Conservation (phyloP, 2,113 vertebrate genomes). For the Protomyctophum bolini region DNA sequence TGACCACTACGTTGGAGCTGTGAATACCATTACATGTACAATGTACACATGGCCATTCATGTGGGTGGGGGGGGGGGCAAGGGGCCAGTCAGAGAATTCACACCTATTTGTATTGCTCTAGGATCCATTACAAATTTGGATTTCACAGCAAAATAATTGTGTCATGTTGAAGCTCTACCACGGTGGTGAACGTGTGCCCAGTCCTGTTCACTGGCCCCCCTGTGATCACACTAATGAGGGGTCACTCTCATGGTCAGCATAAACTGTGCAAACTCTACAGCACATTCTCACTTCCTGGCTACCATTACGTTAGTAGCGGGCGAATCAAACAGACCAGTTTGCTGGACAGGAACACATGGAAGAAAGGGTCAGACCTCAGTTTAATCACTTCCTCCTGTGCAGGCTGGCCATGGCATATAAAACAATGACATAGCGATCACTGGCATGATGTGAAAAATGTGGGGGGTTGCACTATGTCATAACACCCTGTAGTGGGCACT, state of each 20-base stretch:
- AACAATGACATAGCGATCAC: background rate
- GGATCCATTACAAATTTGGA: too few species aligned
- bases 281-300: conserved; percentile 1
- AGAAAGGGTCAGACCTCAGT: background rate
- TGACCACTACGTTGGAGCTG: too few species aligned
- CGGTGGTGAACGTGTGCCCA: background rate
- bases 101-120: too few species aligned
- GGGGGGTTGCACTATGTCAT: background rate
- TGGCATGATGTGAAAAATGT: background rate
- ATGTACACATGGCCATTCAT: too few species aligned
- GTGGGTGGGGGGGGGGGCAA: too few species aligned
- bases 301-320: background rate
- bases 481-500: background rate
- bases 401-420: conserved; percentile 4
- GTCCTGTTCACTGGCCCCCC: conserved; percentile 1
- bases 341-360: background rate
- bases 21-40: too few species aligned
- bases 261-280: conserved; percentile 5
- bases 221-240: conserved; percentile 12
- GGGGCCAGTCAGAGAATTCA: too few species aligned
- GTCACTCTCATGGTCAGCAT: conserved; percentile 10
- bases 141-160: too few species aligned
- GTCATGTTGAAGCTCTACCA: too few species aligned
- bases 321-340: background rate
- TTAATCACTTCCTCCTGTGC: background rate